phyloP scores from a whole-genome alignment of 2,888 invertebrate species.

The Salticus scenicus region DNA sequence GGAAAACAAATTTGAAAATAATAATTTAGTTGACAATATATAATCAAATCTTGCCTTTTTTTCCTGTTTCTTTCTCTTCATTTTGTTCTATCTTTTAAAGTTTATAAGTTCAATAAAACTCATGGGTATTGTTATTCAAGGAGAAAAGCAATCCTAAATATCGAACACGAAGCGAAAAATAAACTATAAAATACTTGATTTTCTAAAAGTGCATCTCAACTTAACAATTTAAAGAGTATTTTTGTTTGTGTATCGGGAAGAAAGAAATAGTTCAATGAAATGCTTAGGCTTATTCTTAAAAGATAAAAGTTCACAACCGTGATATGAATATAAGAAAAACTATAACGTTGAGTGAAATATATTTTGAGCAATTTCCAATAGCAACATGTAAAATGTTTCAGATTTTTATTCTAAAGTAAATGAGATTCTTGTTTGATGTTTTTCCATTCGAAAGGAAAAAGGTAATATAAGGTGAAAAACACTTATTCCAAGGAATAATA shows the following conservation, averaged over 20 bases:
- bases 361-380: background rate
- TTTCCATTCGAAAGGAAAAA: background rate
- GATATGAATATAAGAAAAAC: background rate
- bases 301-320: background rate
- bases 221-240: background rate
- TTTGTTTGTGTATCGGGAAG: background rate
- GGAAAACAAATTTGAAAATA: no score
- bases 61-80: no score
- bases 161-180: background rate
- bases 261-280: no score
- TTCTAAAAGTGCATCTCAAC: background rate
- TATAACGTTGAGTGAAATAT: background rate
- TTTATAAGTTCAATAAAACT: no score
- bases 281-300: background rate
- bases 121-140: conserved; percentile 53
- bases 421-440: background rate
- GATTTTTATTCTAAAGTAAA: background rate
- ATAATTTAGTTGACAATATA: no score
- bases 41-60: no score
- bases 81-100: no score
- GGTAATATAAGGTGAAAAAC: no score
- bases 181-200: conserved; percentile 10
- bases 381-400: background rate
- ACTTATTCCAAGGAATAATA: no score
- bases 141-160: background rate